phyloP scores from a whole-genome alignment of 2,797 vertebrate species.

The Sphaeramia orbicularis region DNA sequence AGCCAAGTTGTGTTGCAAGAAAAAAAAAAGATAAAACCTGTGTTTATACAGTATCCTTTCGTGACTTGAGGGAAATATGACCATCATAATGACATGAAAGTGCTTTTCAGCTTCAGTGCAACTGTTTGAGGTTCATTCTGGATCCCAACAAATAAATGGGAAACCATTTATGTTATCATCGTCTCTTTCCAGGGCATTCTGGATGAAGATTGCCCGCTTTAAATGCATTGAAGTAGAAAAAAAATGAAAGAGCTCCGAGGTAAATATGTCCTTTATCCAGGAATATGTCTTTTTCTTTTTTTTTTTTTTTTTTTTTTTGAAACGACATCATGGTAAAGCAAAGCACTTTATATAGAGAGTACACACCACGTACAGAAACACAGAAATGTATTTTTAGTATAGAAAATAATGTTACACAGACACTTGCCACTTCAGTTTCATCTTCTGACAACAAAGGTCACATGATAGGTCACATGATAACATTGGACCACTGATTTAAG shows the following conservation, averaged over 20 bases:
- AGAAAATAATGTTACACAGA: slow-evolving; percentile 59
- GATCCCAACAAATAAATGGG: slow-evolving; percentile 47
- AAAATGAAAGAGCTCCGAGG: slow-evolving; percentile 58
- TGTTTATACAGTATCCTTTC: slow-evolving; percentile 31
- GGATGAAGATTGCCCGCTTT: slow-evolving; percentile 60
- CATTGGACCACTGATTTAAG: slow-evolving; percentile 59
- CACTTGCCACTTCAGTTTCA: slow-evolving; percentile 66
- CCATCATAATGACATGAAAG: slow-evolving; percentile 75
- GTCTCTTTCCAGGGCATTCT: slow-evolving; percentile 47
- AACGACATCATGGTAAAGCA: slow-evolving; percentile 41
- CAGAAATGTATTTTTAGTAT: slow-evolving; percentile 31
- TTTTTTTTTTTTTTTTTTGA: slow-evolving; percentile 26
- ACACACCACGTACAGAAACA: slow-evolving; percentile 52
- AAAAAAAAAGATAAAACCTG: not conserved
- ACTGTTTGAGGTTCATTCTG: slow-evolving; percentile 41
- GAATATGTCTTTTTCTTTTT: no score
- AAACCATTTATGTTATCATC: slow-evolving; percentile 54
- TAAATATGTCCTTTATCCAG: slow-evolving; percentile 58
- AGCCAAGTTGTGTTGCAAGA: slow-evolving; percentile 16
- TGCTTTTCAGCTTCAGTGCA: slow-evolving; percentile 54
- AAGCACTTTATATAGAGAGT: slow-evolving; percentile 51
- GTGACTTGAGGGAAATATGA: slow-evolving; percentile 83
- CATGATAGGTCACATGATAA: slow-evolving; percentile 82
- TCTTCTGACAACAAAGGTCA: slow-evolving; percentile 69
- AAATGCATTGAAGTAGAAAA: slow-evolving; percentile 54